Percentiles rank a stretch among this genome's conserved stretches.
Conservation (phyloP, 1,140 invertebrate species). For the Campoletis sonorensis region DNA sequence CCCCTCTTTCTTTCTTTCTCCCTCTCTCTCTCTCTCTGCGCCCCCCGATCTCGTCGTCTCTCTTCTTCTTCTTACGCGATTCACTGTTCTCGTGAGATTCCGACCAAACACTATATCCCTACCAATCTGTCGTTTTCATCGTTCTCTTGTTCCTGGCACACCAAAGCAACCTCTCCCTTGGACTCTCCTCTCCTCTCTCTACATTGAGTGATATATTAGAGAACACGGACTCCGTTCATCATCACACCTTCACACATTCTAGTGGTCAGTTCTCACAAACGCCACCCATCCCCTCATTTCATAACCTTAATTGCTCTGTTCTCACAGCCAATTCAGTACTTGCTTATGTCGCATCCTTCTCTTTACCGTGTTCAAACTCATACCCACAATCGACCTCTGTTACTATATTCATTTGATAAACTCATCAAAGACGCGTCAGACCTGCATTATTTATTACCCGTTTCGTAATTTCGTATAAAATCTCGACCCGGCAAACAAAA, state of each 20-base stretch:
- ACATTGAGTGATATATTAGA: not conserved
- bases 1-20: not conserved
- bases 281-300: too few species aligned
- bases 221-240: not conserved
- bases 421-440: not conserved
- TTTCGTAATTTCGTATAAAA: too few species aligned
- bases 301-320: constrained; percentile 16
- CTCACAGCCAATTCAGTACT: not conserved
- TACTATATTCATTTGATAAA: not conserved
- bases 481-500: too few species aligned
- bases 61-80: not conserved
- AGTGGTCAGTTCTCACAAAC: constrained; percentile 2
- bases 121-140: not conserved
- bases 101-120: not conserved
- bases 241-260: constrained; percentile 6
- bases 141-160: not conserved
- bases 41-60: not conserved
- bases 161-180: not conserved
- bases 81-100: constrained; percentile 7
- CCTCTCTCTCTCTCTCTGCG: too few species aligned
- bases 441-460: not conserved
- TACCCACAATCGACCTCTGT: not conserved
- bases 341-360: not conserved
- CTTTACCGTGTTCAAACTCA: not conserved
- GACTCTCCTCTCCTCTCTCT: not conserved